A percentile compares a stretch with the other conserved stretches of the same genome.
Evolutionary conservation across 2,797 vertebrate genomes (phyloP).

Genomic region (Harpagifer antarcticus): DNA sequence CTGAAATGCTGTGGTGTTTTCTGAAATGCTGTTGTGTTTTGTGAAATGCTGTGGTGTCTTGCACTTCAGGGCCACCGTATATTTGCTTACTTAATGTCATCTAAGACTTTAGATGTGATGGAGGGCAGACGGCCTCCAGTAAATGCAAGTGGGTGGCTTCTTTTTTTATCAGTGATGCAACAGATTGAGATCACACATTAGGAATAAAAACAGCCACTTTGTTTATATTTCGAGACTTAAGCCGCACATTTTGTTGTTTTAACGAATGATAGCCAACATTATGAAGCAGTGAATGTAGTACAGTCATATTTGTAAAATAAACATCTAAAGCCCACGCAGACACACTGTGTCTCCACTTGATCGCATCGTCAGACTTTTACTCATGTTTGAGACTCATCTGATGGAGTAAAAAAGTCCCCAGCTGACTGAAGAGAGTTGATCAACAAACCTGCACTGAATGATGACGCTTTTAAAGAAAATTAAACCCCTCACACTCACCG

Average conservation of each 20-base stretch:
- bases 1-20: too few relatives aligned
- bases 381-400: background rate
- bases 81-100: background rate
- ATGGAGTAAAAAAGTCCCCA: background rate
- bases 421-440: background rate
- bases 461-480: background rate
- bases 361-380: background rate
- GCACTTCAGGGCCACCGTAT: too few relatives aligned
- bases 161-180: slow-evolving; percentile 15
- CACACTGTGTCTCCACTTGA: background rate
- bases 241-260: slow-evolving; percentile 6
- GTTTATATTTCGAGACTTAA: slow-evolving; percentile 28
- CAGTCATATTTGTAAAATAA: slow-evolving; percentile 23
- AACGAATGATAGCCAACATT: background rate
- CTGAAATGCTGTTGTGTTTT: too few relatives aligned
- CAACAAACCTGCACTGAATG: slow-evolving; percentile 18
- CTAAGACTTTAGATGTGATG: slow-evolving; percentile 15
- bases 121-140: background rate
- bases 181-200: background rate
- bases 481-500: background rate
- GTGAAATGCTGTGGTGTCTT: too few relatives aligned
- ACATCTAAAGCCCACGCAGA: slow-evolving; percentile 8
- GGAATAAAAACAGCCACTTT: slow-evolving; percentile 4
- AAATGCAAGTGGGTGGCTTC: slow-evolving; percentile 2
- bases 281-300: slow-evolving; percentile 8